A percentile compares a stretch with the other conserved stretches of the same genome.
These are phyloP conservation scores for Craniophora ligustri DNA, from an alignment of 2,888 invertebrate genomes.

Conservation along the genomic window DNA sequence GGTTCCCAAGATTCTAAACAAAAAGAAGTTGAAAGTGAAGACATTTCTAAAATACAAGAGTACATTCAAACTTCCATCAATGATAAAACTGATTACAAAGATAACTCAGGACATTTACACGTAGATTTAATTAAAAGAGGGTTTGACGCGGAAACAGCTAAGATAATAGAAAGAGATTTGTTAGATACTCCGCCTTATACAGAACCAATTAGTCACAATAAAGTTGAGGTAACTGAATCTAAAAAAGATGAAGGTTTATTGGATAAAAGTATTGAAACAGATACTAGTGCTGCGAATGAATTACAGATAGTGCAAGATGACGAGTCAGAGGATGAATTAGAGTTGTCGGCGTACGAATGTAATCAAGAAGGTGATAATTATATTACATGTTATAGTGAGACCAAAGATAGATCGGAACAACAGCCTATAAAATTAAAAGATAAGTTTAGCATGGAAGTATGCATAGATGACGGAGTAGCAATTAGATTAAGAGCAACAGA, in stretches of 20 bases:
- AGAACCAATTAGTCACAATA: slow-evolving; percentile 29
- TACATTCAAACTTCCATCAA: slow-evolving; percentile 70
- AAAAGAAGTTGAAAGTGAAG: slow-evolving; percentile 71
- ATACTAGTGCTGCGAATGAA: slow-evolving; percentile 55
- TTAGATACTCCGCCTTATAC: slow-evolving; percentile 67
- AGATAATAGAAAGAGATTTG: slow-evolving; percentile 82
- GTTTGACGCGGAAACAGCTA: slow-evolving; percentile 82
- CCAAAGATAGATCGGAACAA: slow-evolving; percentile 52
- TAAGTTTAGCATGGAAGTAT: slow-evolving; percentile 80
- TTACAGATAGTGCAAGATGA: slow-evolving; percentile 61
- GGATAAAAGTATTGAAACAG: slow-evolving; percentile 54
- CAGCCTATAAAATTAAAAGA: slow-evolving; percentile 73
- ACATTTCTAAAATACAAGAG: slow-evolving; percentile 79
- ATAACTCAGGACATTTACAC: slow-evolving; percentile 67
- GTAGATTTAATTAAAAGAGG: slow-evolving; percentile 79
- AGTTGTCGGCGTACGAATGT: slow-evolving; percentile 73
- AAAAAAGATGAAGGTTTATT: slow-evolving; percentile 45
- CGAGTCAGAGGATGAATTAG: slow-evolving; percentile 69
- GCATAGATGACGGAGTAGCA: slow-evolving; percentile 76
- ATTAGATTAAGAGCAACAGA: slow-evolving; percentile 76
- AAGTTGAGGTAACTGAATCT: slow-evolving; percentile 33
- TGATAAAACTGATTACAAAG: slow-evolving; percentile 37
- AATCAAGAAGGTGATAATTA: slow-evolving; percentile 74
- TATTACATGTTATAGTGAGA: slow-evolving; percentile 65
- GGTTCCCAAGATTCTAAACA: slow-evolving; percentile 74